phyloP scores from a whole-genome alignment of 2,113 vertebrate species.

The Budorcas taxicolor region DNA sequence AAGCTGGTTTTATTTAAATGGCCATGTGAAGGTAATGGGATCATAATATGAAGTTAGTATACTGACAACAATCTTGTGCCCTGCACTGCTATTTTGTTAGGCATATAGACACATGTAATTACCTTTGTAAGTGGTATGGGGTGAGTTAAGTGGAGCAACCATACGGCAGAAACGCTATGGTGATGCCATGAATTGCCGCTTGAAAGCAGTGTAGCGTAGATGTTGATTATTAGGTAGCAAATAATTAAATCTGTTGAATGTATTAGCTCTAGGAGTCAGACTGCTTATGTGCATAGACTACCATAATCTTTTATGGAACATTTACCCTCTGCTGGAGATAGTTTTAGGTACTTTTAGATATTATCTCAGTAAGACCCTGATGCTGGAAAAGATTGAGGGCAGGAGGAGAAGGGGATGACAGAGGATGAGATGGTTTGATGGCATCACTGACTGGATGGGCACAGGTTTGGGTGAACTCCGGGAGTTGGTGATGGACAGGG shows the following conservation, averaged over 20 bases:
- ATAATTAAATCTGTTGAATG: neutral
- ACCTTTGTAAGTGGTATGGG: neutral
- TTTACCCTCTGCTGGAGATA: neutral
- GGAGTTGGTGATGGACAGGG: neutral
- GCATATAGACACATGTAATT: neutral
- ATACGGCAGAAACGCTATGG: neutral
- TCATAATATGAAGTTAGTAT: neutral
- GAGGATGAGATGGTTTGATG: neutral
- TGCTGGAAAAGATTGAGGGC: neutral
- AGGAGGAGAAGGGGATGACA: neutral
- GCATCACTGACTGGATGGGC: neutral
- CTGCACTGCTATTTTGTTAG: neutral
- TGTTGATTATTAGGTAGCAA: neutral
- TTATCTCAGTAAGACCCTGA: neutral
- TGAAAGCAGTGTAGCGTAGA: neutral
- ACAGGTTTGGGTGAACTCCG: neutral
- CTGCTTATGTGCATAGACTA: neutral
- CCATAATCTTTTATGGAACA: neutral
- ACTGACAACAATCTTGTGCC: neutral
- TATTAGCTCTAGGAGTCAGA: neutral
- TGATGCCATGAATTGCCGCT: neutral
- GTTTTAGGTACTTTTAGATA: neutral
- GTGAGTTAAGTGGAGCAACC: neutral
- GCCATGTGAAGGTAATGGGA: neutral
- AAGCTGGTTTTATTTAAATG: slow-evolving; percentile 19